A percentile compares a stretch with the other conserved stretches of the same genome.
phyloP scores from a whole-genome alignment of 2,888 invertebrate genomes.

The Salpingus planirostris region DNA sequence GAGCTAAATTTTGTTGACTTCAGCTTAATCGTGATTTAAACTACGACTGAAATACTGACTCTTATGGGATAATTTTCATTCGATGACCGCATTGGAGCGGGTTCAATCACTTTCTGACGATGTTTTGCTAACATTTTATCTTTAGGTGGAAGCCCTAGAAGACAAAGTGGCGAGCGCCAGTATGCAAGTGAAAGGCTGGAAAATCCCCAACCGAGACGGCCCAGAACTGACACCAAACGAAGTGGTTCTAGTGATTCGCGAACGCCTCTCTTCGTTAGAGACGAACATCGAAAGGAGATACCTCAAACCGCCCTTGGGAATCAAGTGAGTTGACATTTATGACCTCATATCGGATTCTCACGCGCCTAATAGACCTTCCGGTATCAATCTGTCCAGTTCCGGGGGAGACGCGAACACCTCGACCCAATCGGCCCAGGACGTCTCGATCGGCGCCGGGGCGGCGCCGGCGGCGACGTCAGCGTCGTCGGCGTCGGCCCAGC shows the following conservation, averaged over 20 bases:
- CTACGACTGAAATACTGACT: too few species aligned
- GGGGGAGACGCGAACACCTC: conserved; percentile 57
- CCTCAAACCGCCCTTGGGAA: conserved; percentile 82
- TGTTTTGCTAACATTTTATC: neutral
- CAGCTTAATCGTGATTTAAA: too few species aligned
- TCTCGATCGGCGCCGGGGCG: conserved; percentile 40
- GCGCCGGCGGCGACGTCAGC: conserved; percentile 69
- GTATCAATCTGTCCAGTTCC: conserved; percentile 35
- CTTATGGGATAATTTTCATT: too few species aligned
- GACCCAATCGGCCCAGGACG: conserved; percentile 16
- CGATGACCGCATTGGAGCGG: too few species aligned
- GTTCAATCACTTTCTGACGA: too few species aligned
- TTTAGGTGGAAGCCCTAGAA: conserved; percentile 71
- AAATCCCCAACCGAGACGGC: conserved; percentile 56
- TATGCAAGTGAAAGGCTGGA: conserved; percentile 88
- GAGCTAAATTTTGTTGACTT: too few species aligned
- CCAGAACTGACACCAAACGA: conserved; percentile 42
- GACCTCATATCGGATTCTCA: conserved; percentile 5
- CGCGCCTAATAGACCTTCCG: conserved; percentile 11
- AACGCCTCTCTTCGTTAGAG: conserved; percentile 74
- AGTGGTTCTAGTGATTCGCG: conserved; percentile 54
- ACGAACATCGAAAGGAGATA: conserved; percentile 88
- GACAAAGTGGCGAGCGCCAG: conserved; percentile 82
- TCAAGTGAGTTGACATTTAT: conserved; percentile 40
- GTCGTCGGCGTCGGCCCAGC: conserved; percentile 52